Conservation (phyloP, 2,113 vertebrate genomes). For the Etheostoma cragini region DNA sequence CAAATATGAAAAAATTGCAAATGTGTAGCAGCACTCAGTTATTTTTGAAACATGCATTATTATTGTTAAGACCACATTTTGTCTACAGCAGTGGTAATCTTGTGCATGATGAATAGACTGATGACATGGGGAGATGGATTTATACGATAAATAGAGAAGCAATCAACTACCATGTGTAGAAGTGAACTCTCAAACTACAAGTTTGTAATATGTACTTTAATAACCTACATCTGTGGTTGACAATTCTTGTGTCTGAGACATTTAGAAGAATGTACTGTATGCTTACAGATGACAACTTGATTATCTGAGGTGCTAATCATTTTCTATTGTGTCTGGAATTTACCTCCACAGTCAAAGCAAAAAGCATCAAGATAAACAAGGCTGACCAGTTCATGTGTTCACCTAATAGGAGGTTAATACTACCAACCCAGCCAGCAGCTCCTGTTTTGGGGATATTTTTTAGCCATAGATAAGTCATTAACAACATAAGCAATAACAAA, state of each 20-base stretch:
- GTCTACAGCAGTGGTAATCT: not conserved
- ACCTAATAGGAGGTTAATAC: not conserved
- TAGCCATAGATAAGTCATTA: not conserved
- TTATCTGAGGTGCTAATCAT: not conserved
- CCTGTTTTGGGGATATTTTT: not conserved
- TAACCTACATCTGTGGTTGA: not conserved
- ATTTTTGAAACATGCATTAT: not conserved
- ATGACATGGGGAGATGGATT: not conserved
- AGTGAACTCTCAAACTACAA: not conserved
- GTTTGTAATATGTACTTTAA: not conserved
- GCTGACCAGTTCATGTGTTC: conserved; percentile 14
- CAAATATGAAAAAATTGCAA: not conserved
- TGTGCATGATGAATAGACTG: not conserved
- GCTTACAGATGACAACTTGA: not conserved
- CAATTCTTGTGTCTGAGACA: not conserved
- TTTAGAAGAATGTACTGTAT: not conserved
- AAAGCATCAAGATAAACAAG: conserved; percentile 4
- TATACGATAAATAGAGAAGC: not conserved
- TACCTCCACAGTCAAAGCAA: not conserved
- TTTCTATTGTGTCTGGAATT: not conserved
- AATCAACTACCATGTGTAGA: not conserved
- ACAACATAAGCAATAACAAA: not conserved
- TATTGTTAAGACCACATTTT: not conserved
- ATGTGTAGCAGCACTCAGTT: not conserved
- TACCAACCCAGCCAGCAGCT: not conserved